Evolutionary conservation across 2,888 invertebrate species (phyloP), one percentile per base, ranked within the genome.

Genomic region (Protodeltote pygarga): DNA sequence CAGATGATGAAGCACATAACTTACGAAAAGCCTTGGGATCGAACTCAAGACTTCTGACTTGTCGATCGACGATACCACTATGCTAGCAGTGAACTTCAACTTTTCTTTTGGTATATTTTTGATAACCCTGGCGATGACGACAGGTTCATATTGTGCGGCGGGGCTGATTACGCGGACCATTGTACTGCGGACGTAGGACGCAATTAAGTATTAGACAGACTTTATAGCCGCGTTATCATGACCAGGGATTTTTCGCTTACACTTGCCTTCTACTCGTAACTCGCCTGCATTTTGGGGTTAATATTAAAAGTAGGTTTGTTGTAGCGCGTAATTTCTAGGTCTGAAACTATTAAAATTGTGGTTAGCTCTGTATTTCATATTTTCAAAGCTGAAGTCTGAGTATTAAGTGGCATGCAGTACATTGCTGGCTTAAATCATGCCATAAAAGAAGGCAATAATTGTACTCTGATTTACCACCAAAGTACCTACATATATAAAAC

Each of bases 201-300:
- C 87, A 89, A 89, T 89, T 88, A 88, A 87, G 83, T 84, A 85
- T 88, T 84, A 87, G 82, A 75, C 71, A 53, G 71, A 77, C 76
- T 79, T 77, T 75, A 75, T 73, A 69, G 70, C 64, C 46, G 60
- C 62, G 65, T 69, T 74, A 60, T 68, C 53, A 46, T 64, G 37
- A 21, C 34, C 41, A 46, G 55, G 62, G 63, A 68, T 64, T 66
- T 65, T 59, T 59, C 41, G 44, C 14, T 23, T 24, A 34, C 53
- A 49, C 42, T 45, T 33, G 34, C 21, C 29, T 49, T 47, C 29
- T 17, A 20, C 28, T 28, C n/a, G n/a, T n/a, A n/a, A 14, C 6
- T n/a, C n/a, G n/a, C 10, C 2, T 13, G 38, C 13, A 17, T 50
- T 59, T 59, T 42, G 13, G 38, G 31, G 29, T 42, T 37, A 13